Evolutionary conservation across 2,797 vertebrate species (phyloP).

Genomic region (Sebastes itinus): DNA sequence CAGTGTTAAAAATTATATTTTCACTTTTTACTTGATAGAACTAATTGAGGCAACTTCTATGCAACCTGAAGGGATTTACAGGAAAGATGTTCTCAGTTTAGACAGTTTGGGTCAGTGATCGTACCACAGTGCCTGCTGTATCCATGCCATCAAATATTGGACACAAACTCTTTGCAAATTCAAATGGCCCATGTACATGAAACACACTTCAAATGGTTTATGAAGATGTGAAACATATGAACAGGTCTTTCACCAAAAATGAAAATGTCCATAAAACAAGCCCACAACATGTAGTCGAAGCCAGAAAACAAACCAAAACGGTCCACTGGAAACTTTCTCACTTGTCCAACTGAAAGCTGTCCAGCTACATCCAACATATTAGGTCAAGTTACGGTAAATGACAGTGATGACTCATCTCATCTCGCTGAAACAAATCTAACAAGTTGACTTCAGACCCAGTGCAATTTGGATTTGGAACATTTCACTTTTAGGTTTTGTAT

Average conservation of each 20-base stretch:
- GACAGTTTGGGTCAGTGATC: not conserved
- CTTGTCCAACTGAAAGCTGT: constrained; percentile 21
- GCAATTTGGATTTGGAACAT: not conserved
- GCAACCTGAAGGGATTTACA: not conserved
- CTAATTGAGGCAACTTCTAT: too few species aligned
- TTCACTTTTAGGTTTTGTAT: constrained; percentile 9
- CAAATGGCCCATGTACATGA: not conserved
- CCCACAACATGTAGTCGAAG: not conserved
- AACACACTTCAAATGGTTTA: not conserved
- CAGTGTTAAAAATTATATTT: too few species aligned
- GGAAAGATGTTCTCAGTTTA: not conserved
- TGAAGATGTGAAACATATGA: constrained; percentile 8
- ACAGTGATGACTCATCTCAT: constrained; percentile 24
- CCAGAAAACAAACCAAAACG: not conserved
- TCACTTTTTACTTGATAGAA: too few species aligned
- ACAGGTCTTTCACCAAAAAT: constrained; percentile 17
- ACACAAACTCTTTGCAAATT: not conserved
- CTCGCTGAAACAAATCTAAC: not conserved
- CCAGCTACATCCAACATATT: constrained; percentile 1
- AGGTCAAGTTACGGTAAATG: constrained; percentile 34
- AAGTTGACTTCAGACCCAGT: not conserved
- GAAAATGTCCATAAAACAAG: constrained; percentile 13
- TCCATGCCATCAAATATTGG: not conserved
- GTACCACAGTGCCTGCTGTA: not conserved
- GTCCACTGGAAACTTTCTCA: not conserved